Evolutionary conservation across 2,888 invertebrate species (phyloP).

Genomic region (Girardia tigrina): DNA sequence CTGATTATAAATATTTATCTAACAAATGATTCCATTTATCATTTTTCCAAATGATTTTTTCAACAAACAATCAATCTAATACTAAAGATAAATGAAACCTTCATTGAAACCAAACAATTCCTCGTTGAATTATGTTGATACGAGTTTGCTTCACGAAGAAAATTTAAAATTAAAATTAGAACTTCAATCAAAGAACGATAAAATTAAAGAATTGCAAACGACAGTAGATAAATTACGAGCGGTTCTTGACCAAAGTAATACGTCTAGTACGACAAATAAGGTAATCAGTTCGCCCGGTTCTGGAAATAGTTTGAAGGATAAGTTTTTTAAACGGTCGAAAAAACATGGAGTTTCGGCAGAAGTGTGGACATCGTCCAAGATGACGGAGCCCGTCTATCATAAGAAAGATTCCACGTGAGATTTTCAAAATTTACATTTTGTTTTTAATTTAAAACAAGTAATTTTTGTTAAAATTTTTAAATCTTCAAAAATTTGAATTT

Average conservation of each 20-base stretch:
- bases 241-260: not conserved
- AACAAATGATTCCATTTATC: not conserved
- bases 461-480: no score
- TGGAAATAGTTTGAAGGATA: conserved; percentile 10
- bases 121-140: not conserved
- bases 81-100: not conserved
- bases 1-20: conserved; percentile 2
- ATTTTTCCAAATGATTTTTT: not conserved
- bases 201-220: not conserved
- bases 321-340: not conserved
- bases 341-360: conserved; percentile 14
- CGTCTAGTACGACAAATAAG: no score
- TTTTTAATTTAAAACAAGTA: no score
- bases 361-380: not conserved
- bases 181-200: not conserved
- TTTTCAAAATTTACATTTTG: no score
- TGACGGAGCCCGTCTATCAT: not conserved
- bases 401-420: conserved; percentile 1
- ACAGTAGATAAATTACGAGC: not conserved
- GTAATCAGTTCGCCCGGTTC: not conserved
- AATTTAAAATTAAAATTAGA: not conserved
- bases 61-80: not conserved
- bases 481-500: no score
- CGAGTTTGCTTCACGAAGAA: not conserved
- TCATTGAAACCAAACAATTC: not conserved